Evolutionary conservation across 2,888 invertebrate species (phyloP).

Genomic region (Plusia festucae): DNA sequence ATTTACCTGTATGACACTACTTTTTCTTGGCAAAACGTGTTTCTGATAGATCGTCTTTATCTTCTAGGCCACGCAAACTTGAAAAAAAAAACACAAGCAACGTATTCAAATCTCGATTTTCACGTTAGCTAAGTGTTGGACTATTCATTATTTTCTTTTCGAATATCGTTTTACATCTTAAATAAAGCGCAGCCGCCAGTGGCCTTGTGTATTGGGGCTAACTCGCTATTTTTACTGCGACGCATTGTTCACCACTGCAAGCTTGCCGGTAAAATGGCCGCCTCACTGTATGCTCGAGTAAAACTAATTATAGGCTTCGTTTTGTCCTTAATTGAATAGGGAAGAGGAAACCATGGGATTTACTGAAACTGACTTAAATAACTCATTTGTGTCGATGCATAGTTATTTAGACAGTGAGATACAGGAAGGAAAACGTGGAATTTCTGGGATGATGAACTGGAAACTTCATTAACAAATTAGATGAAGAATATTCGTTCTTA

Average conservation of each 20-base stretch:
- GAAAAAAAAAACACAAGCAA: not conserved
- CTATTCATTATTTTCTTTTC: slow-evolving; percentile 28
- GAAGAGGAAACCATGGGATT: not conserved
- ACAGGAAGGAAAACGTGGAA: not conserved
- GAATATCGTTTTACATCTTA: slow-evolving; percentile 60
- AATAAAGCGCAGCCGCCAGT: slow-evolving; percentile 59
- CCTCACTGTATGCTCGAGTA: slow-evolving; percentile 21
- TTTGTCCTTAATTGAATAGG: slow-evolving; percentile 12
- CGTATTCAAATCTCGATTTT: slow-evolving; percentile 12
- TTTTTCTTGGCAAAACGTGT: too few relatives aligned
- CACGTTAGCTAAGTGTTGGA: slow-evolving; percentile 13
- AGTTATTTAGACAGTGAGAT: not conserved
- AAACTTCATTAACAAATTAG: not conserved
- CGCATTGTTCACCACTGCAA: slow-evolving; percentile 54
- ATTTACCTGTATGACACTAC: too few relatives aligned
- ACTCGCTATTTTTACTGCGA: slow-evolving; percentile 73
- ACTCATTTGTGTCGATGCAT: not conserved
- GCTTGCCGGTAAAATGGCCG: slow-evolving; percentile 22
- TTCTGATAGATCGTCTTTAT: too few relatives aligned
- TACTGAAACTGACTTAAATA: slow-evolving; percentile 1
- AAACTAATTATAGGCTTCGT: slow-evolving; percentile 21
- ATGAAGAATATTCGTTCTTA: not conserved
- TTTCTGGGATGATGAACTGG: not conserved
- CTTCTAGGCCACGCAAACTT: too few relatives aligned
- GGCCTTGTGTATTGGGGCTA: slow-evolving; percentile 69